These are phyloP conservation scores for Drosophila rufa DNA, from an alignment of 1,140 invertebrate genomes.

Conservation along the genomic window DNA sequence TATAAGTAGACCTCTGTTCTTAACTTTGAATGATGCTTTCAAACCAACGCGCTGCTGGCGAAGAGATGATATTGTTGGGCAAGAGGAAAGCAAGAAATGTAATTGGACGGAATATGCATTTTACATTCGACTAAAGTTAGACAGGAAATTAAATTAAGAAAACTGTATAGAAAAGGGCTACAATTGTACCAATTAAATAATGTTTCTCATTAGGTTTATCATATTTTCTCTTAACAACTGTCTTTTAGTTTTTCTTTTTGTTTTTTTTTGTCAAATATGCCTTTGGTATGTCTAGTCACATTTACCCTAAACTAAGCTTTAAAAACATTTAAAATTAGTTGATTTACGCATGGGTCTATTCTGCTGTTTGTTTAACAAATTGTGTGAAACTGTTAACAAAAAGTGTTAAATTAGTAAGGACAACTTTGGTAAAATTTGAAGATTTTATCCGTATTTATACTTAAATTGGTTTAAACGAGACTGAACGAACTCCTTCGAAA, in stretches of 20 bases:
- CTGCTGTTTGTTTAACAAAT: conserved; percentile 63
- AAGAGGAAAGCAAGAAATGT: conserved; percentile 81
- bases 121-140: conserved; percentile 75
- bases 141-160: conserved; percentile 54
- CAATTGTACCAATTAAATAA: conserved; percentile 52
- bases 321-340: conserved; percentile 63
- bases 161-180: conserved; percentile 21
- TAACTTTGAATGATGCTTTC: conserved; percentile 39
- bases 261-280: conserved; percentile 74
- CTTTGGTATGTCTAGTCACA: conserved; percentile 84
- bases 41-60: conserved; percentile 32
- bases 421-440: conserved; percentile 83
- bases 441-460: conserved; percentile 55
- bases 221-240: conserved; percentile 45
- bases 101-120: conserved; percentile 82
- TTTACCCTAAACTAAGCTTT: conserved; percentile 70
- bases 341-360: conserved; percentile 39
- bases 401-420: conserved; percentile 80
- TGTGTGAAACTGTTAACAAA: conserved; percentile 61
- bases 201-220: conserved; percentile 37
- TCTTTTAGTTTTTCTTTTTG: conserved; percentile 29
- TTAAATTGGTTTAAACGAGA: conserved; percentile 53
- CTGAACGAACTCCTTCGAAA: conserved; percentile 48
- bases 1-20: conserved; percentile 53
- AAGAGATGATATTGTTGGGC: conserved; percentile 49